Conservation (phyloP, 2,113 vertebrate genomes). For the Ptyas mucosa region DNA sequence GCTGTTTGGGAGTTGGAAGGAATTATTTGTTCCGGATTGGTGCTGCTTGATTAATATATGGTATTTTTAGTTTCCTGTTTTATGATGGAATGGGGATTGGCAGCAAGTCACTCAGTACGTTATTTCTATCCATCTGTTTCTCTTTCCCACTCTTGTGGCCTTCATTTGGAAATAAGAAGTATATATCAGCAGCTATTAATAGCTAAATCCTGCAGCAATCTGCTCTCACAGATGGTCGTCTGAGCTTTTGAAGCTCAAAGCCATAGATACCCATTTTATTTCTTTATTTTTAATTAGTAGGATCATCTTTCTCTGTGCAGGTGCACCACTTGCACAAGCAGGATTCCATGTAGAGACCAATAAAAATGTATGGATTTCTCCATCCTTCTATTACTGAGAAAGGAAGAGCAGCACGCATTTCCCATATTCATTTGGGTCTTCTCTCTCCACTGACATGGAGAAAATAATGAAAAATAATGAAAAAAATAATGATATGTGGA, state of each 20-base stretch:
- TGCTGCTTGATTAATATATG: not conserved
- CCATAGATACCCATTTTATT: constrained; percentile 54
- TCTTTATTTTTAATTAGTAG: constrained; percentile 19
- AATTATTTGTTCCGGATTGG: not conserved
- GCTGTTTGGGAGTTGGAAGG: not conserved
- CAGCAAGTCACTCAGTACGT: constrained; percentile 56
- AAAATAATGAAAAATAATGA: not conserved
- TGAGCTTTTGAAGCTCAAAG: constrained; percentile 62
- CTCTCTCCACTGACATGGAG: not conserved
- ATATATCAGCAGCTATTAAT: constrained; percentile 72
- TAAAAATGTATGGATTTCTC: not conserved
- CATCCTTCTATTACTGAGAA: not conserved
- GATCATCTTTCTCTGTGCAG: constrained; percentile 39
- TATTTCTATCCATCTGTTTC: constrained; percentile 71
- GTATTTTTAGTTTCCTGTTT: constrained; percentile 18
- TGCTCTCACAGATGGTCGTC: constrained; percentile 71
- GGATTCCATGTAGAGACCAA: not conserved
- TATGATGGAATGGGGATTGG: constrained; percentile 55
- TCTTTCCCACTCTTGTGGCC: constrained; percentile 56
- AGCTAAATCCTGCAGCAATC: constrained; percentile 67
- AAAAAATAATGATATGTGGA: not conserved
- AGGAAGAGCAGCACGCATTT: not conserved
- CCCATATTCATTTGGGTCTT: not conserved
- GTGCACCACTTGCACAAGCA: not conserved
- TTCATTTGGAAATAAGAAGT: constrained; percentile 62